Conservation (phyloP, 2,888 invertebrate species). For the Chrysolina oricalcia region DNA sequence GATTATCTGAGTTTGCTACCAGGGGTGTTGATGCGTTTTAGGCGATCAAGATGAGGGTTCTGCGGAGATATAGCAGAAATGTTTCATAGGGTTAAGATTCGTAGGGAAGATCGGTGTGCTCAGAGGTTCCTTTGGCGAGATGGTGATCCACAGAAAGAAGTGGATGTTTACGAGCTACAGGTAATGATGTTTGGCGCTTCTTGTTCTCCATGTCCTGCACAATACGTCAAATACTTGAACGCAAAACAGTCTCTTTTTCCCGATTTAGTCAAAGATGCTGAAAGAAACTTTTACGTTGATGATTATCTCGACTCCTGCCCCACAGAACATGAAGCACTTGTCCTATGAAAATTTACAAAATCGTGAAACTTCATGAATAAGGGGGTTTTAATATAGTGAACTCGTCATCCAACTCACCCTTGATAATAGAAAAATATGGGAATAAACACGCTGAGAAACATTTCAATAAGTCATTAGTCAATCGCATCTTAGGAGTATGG, state of each 20-base stretch:
- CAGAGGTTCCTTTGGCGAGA: conserved; percentile 21
- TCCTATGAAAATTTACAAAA: not conserved
- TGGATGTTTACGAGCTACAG: not conserved
- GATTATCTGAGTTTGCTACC: too few species aligned
- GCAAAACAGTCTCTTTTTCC: not conserved
- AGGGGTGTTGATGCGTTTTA: too few species aligned
- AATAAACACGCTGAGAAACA: too few species aligned
- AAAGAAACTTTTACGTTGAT: not conserved
- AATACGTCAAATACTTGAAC: too few species aligned
- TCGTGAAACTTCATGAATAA: not conserved
- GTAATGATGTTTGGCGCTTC: conserved; percentile 28
- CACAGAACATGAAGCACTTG: too few species aligned
- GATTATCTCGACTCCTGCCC: conserved; percentile 15
- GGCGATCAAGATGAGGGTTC: too few species aligned
- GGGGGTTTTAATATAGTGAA: too few species aligned
- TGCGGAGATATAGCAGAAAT: too few species aligned
- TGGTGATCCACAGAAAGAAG: conserved; percentile 12
- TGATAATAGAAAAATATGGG: not conserved
- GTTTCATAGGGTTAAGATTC: conserved; percentile 1
- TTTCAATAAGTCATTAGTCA: too few species aligned
- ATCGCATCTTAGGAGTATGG: too few species aligned
- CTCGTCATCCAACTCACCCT: not conserved
- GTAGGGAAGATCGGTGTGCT: not conserved
- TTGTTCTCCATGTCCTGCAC: too few species aligned
- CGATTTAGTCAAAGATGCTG: not conserved